Evolutionary conservation across 2,888 invertebrate genomes (phyloP), one percentile per base, ranked within the genome.

Genomic region (Axea sp.): DNA sequence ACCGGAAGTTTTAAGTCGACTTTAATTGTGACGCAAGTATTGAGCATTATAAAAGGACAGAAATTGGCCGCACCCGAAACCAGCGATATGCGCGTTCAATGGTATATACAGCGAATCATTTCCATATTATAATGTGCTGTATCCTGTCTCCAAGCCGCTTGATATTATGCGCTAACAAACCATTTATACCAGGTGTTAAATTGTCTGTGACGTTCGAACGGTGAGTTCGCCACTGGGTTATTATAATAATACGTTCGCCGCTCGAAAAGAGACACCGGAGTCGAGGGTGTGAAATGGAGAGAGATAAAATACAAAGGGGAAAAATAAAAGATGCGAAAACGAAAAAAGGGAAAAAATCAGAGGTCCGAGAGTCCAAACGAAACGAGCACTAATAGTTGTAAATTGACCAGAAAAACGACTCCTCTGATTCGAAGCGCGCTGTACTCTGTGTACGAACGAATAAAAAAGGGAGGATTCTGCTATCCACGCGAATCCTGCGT

Each of bases 181-280:
- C 86, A 85, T 85, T 86, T 85, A 84, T 81, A 78, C 83, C 86
- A 87, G 86, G 87, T 87, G 86, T 86, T 86, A 84, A 86, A 87
- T 86, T 86, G 87, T 82, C 85, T 85, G 86, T 86, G 86, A 86
- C 86, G 85, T 82, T 78, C 79, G 79, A 84, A 81, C 80, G 78
- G 78, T 80, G 76, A 65, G 67, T 67, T 62, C 68, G 73, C 75
- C 71, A 62, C 71, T 69, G 69, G 71, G 73, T 73, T 73, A 76
- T 68, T 67, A 76, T 74, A 68, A 69, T 76, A 65, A 71, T 57
- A 14, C 45, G 17, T 26, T 26, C 19, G 53, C 3, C 53, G 49
- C 15, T 14, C 14, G 57, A 57, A 67, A 53, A 71, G 69, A 59
- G 30, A 47, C 53, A 73, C 35, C 39, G 7, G 22, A 12, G 59